Evolutionary conservation across 2,113 vertebrate species (phyloP), one percentile per base, ranked within the genome.

Genomic region (Brienomyrus longianalis): DNA sequence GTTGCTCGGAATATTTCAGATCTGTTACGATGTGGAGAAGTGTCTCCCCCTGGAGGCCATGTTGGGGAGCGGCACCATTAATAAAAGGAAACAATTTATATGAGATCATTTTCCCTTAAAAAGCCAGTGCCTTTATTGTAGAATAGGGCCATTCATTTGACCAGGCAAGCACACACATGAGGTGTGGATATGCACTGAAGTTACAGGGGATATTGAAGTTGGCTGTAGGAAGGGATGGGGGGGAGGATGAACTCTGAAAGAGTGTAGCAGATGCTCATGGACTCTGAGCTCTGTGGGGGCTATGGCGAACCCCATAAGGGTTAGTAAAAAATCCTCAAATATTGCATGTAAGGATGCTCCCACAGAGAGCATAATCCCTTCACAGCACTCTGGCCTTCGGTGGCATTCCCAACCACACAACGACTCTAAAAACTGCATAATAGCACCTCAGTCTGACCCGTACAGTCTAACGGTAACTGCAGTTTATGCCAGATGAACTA

Each of bases 321-420:
- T 77, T 77, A 23, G 70, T 77, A 39, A 77, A 39, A 66, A 39
- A 11, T 31, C 70, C 31, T 13, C 70, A 77, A 77, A 31, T 77
- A 77, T 39, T 77, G 11, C 31, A 39, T 39, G 83, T 83, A 89
- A 54, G 31, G 47, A 83, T 80, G 51, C 59, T 84, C 52, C 48
- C 88, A 83, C 54, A 66, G 83, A 66, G 83, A 39, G 35, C 43
- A 35, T 56, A 43, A 62, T 62, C 87, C 31, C 74, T 7, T 80
- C 74, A 43, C 74, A 80, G 35, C 74, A 80, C 35, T 54, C 31
- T 59, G 54, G 31, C 51, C 86, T 59, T 56, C 52, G 0, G 54
- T 21, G 86, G 54, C 51, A 74, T 54, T 59, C 31, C 87, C 56
- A 54, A 45, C 56, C 56, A 89, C 51, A 48, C 89, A 84, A 89